Base-by-base conservation (phyloP, 2,113 vertebrate genomes). In the Ascaphus truei region DNA sequence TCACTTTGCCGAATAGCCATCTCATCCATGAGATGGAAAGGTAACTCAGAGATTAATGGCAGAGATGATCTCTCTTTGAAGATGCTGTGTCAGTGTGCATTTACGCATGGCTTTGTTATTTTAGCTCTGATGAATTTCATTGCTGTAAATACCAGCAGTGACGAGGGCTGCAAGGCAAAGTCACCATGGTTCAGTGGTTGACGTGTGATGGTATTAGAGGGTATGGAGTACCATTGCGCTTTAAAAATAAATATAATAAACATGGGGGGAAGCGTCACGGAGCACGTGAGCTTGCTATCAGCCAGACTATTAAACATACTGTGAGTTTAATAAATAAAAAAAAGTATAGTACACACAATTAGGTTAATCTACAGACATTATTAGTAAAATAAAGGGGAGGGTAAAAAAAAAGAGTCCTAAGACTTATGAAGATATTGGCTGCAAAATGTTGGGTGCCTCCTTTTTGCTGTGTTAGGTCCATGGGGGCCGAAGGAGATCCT, bases 101-200 rank as follows among this genome's bases (percentile, higher is more conserved):
- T 58, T 58, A 57, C 39, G 39, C 64, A 58, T 56, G 27, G 43
- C 37, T 68, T 34, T 57, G 52, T 68, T 36, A 58, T 68, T 57
- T 57, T 45, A 47, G 37, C 52, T 68, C 25, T 68, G 64, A 68
- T 68, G 39, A 58, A 57, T 29, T 48, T 68, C 65, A 58, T 58
- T 47, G 39, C 65, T 58, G 53, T 22, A 65, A 65, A 65, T 41
- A 27, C 33, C 11, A 43, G 30, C 50, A 68, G 26, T 48, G 65
- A 68, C 39, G 45, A 36, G 53, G 37, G 37, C 15, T 23, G 41
- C 53, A 27, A 29, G 34, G 2, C 25, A 34, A 58, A 58, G 41
- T 29, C 39, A 23, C 39, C 34, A 34, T 48, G 53, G 65, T 56
- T 58, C 65, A 68, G 12, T 47, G 39, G 20, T n/a, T 52, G 3